Base-by-base conservation (phyloP, 2,888 invertebrate species). In the Napeogenes inachia region DNA sequence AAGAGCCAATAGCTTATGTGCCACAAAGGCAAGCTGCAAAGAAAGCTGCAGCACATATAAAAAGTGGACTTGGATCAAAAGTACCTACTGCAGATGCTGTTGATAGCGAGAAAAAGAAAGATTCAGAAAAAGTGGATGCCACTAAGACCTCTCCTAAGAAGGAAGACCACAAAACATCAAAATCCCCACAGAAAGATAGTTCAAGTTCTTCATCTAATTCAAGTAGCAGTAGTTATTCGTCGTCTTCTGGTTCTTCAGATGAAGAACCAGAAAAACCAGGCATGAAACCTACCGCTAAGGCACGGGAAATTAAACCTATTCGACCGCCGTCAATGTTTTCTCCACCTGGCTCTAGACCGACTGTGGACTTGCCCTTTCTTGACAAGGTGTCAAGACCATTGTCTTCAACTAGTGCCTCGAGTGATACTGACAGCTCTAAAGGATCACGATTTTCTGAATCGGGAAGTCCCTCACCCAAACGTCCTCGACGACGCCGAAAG, bases 11-110 rank as follows among this genome's bases (percentile, higher is more conserved):
- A 53, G 94, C 96, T 0, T 96, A 96, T 80, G 97, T 97, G 32
- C 97, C 97, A 2, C 97, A 97, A 79, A 89, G 97, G 65, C 96
- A 97, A 84, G 97, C 97, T 1, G 97, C 97, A 12, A 97, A 97
- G 80, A 97, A 97, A 80, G 97, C 97, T 0, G 96, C 97, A 2
- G 97, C 97, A 73, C 96, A 96, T 76, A 95, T 97, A 60, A 96
- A 97, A 79, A 95, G 95, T 80, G 95, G 95, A 6, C 89, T 94
- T 71, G 94, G 94, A 67, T 92, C 75, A 57, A 91, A 91, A 68
- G 66, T 92, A 72, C 91, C 92, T 42, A 73, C 78, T 54, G 71
- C 78, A 2, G 91, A 87, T 68, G 77, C 73, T 68, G 70, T 73
- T 56, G 90, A 89, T 10, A 72, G 70, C 45, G 85, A 89, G 65